Conservation (phyloP, 2,113 vertebrate genomes). For the human region GRCh38 chr11:62921501-62922000, state of each 20-base stretch:
- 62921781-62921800: constrained; percentile 15
- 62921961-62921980: neutral
- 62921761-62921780: constrained; percentile 44
- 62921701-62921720: constrained; percentile 31
- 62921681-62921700: neutral
- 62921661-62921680: constrained; percentile 64
- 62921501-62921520: constrained; percentile 23
- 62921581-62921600: constrained; percentile 68
- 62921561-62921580: constrained; percentile 43
- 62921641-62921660: constrained; percentile 38
- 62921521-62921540: constrained; percentile 24
- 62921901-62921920: constrained; percentile 76
- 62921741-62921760: neutral
- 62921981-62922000: neutral
- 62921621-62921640: constrained; percentile 80
- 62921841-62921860: constrained; percentile 59
- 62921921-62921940: constrained; percentile 73
- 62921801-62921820: constrained; percentile 65
- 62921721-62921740: neutral
- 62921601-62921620: constrained; percentile 75
- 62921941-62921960: neutral
- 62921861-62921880: constrained; percentile 71
- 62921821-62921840: constrained; percentile 65
- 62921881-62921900: constrained; percentile 78
- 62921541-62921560: neutral